Evolutionary conservation across 1,140 invertebrate species (phyloP).

Genomic region (Drosophila tsacasi): DNA sequence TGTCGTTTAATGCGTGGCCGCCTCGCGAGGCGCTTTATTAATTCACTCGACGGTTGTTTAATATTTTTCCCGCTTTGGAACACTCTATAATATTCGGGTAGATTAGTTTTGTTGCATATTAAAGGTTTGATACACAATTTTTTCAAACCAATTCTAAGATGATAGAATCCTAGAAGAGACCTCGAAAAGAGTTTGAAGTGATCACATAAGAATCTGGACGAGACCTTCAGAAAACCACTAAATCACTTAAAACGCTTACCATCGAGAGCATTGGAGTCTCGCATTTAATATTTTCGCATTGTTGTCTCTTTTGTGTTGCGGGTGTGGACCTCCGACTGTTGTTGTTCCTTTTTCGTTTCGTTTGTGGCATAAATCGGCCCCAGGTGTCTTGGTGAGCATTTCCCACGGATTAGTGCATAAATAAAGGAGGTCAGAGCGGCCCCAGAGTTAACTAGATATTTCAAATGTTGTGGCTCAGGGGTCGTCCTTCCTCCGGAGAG

Average conservation of each 20-base stretch:
- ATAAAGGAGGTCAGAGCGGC: constrained; percentile 75
- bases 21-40: constrained; percentile 74
- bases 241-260: too few species aligned
- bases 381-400: constrained; percentile 72
- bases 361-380: constrained; percentile 75
- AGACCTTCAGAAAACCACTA: too few species aligned
- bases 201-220: not conserved
- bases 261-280: constrained; percentile 34
- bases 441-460: constrained; percentile 72
- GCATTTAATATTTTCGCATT: not conserved
- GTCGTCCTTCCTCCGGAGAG: constrained; percentile 22
- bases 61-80: constrained; percentile 54
- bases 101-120: not conserved
- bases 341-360: constrained; percentile 34
- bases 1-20: constrained; percentile 80
- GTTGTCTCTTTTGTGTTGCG: constrained; percentile 48
- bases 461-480: constrained; percentile 55
- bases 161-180: not conserved
- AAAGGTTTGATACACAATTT: not conserved
- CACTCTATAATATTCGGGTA: constrained; percentile 1
- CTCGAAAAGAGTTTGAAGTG: not conserved
- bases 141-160: not conserved
- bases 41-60: constrained; percentile 78
- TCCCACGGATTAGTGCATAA: constrained; percentile 82
- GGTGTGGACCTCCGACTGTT: constrained; percentile 50